A percentile compares a stretch with the other conserved stretches of the same genome.
These are phyloP conservation scores for Ciconia maguari DNA, from an alignment of 2,113 vertebrate species.

Conservation along the genomic window DNA sequence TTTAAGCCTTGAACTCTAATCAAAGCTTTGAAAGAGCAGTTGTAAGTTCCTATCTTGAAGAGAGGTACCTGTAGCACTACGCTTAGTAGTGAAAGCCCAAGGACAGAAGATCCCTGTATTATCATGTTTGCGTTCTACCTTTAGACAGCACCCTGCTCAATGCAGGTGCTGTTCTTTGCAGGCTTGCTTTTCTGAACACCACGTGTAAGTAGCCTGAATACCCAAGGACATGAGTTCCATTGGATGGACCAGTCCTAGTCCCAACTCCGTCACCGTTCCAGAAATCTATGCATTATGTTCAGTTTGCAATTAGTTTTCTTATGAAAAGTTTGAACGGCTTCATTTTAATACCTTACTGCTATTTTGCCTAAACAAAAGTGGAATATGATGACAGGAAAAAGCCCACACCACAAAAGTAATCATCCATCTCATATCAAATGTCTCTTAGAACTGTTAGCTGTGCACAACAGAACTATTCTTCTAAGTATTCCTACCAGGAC, in stretches of 20 bases:
- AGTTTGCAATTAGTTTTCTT: background rate
- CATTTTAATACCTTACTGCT: background rate
- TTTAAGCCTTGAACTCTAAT: background rate
- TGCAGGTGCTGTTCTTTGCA: background rate
- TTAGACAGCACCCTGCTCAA: background rate
- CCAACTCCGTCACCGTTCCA: background rate
- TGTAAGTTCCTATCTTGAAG: background rate
- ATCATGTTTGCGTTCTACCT: background rate
- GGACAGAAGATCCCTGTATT: background rate
- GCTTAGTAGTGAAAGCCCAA: background rate
- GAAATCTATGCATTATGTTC: accelerated
- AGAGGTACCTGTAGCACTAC: background rate
- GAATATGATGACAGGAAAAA: background rate
- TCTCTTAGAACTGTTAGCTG: background rate
- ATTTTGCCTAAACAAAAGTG: background rate
- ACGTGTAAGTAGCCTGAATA: background rate
- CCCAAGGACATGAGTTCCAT: background rate
- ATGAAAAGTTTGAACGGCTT: background rate
- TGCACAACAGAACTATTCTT: background rate
- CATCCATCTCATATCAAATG: background rate
- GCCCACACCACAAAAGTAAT: background rate
- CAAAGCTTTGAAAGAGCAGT: background rate
- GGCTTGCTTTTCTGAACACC: background rate
- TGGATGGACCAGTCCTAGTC: background rate
- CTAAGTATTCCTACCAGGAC: background rate